Evolutionary conservation across 2,797 vertebrate genomes (phyloP).

Genomic region (Gephyroberyx darwinii): DNA sequence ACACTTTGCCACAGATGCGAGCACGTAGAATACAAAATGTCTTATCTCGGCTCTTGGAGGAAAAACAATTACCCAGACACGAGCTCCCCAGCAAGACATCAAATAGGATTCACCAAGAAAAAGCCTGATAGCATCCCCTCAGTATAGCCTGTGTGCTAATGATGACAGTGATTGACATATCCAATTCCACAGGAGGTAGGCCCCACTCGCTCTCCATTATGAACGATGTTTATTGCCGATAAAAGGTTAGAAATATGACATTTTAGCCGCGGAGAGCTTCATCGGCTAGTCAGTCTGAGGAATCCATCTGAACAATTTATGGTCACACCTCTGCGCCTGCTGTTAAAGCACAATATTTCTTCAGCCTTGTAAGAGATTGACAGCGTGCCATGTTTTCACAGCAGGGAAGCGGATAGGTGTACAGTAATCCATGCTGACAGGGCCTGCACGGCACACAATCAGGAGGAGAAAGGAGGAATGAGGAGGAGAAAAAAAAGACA

Average conservation of each 20-base stretch:
- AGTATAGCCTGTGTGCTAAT: constrained; percentile 40
- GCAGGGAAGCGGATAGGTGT: constrained; percentile 17
- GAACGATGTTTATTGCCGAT: constrained; percentile 14
- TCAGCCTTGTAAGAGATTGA: constrained; percentile 50
- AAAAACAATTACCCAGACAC: constrained; percentile 38
- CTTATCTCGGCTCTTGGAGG: constrained; percentile 33
- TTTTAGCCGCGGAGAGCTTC: constrained; percentile 37
- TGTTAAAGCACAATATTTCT: constrained; percentile 22
- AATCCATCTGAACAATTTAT: constrained; percentile 23
- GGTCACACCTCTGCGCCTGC: constrained; percentile 26
- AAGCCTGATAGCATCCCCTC: constrained; percentile 32
- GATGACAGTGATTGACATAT: constrained; percentile 63
- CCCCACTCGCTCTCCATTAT: background rate
- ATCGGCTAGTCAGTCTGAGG: constrained; percentile 5
- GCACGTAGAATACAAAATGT: constrained; percentile 24
- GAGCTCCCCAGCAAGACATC: constrained; percentile 32
- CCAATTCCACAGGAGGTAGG: constrained; percentile 27
- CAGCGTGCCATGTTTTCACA: constrained; percentile 37
- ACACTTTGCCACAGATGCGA: background rate
- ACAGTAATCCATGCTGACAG: constrained; percentile 50
- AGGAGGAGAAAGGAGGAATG: constrained; percentile 8
- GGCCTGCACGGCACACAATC: constrained; percentile 37
- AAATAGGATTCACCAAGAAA: constrained; percentile 19
- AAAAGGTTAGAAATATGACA: constrained; percentile 19
- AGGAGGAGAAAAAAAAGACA: constrained; percentile 18